Evolutionary conservation across 1,140 invertebrate species (phyloP).

Genomic region (Solenopsis fugax): DNA sequence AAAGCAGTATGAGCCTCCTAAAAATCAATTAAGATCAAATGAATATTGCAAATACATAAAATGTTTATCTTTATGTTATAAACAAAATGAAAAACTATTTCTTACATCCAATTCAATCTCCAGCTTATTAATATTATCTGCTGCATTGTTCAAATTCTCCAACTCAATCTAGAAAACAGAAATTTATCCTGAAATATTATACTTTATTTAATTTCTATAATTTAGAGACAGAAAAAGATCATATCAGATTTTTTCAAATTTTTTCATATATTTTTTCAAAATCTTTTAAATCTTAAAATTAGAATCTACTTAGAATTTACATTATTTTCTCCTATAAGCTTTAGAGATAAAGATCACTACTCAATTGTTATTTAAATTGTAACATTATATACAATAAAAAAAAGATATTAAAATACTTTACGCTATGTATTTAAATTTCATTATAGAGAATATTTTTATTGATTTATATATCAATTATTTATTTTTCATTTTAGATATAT

Average conservation of each 20-base stretch:
- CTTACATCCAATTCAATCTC: conserved; percentile 98
- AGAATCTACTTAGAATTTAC: neutral
- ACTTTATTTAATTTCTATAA: neutral
- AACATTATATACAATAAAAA: neutral
- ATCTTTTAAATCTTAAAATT: no score
- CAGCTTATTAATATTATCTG: conserved; percentile 97
- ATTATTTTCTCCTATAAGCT: neutral
- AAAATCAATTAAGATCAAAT: conserved; percentile 68
- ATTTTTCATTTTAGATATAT: neutral
- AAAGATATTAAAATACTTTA: neutral
- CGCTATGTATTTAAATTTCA: neutral
- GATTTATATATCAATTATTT: neutral
- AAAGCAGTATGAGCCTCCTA: conserved; percentile 95
- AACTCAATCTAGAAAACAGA: conserved; percentile 92
- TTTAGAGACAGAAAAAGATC: neutral
- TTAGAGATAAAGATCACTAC: neutral
- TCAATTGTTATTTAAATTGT: neutral
- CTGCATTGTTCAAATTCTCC: conserved; percentile 97
- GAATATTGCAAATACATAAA: neutral
- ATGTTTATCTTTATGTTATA: neutral
- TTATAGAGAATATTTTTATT: neutral
- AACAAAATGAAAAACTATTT: conserved; percentile 74
- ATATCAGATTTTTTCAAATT: neutral
- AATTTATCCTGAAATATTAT: conserved; percentile 25
- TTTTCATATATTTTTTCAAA: neutral